phyloP scores from a whole-genome alignment of 2,797 vertebrate genomes.

The Rhynchonycteris naso region DNA sequence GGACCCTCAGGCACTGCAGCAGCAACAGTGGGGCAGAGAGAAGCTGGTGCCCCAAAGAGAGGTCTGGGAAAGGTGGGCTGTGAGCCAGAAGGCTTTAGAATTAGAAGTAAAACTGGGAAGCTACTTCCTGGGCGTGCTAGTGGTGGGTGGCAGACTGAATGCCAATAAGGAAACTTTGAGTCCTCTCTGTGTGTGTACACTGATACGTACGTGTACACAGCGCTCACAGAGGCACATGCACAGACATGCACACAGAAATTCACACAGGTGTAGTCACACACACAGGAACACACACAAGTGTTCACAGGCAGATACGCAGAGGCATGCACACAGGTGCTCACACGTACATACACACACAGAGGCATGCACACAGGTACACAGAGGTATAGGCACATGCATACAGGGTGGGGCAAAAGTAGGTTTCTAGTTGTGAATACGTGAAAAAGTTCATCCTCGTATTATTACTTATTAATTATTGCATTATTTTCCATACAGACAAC shows the following conservation, averaged over 20 bases:
- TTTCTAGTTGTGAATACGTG: not conserved
- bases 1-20: not conserved
- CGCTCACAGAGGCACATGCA: not conserved
- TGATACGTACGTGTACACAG: accelerated
- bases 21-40: not conserved
- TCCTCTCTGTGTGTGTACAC: not conserved
- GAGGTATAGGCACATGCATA: not conserved
- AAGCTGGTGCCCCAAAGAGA: accelerated
- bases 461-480: not conserved
- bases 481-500: not conserved
- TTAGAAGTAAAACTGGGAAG: not conserved
- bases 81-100: not conserved
- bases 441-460: not conserved
- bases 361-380: no score
- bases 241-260: no score
- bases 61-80: not conserved
- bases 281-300: accelerated
- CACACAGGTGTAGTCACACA: not conserved
- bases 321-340: not conserved
- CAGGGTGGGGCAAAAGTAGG: not conserved
- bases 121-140: not conserved
- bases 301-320: not conserved
- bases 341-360: not conserved
- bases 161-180: not conserved
- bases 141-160: not conserved